Conservation (phyloP, 1,140 invertebrate genomes). For the Philotrypesis tridentata region DNA sequence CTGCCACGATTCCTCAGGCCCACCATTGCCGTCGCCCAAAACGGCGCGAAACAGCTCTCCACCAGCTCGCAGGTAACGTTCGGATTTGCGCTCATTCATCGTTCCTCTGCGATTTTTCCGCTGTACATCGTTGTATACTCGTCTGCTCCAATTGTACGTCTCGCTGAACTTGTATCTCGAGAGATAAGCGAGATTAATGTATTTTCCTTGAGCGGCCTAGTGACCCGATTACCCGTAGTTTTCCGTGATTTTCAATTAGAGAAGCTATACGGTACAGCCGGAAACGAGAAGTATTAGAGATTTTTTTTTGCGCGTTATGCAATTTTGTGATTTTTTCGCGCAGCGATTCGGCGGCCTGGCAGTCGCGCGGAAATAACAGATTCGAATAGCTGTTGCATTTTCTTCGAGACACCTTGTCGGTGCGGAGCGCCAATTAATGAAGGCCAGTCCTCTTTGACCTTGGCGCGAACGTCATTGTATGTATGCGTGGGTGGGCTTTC, state of each 20-base stretch:
- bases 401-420: background rate
- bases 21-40: slow-evolving; percentile 58
- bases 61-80: slow-evolving; percentile 64
- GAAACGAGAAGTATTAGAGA: too few relatives aligned
- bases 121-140: too few relatives aligned
- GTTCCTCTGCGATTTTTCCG: too few relatives aligned
- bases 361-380: too few relatives aligned
- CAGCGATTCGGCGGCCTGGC: background rate
- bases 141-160: background rate
- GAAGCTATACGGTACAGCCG: too few relatives aligned
- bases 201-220: too few relatives aligned
- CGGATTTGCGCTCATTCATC: background rate
- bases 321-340: background rate
- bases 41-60: slow-evolving; percentile 65
- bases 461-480: background rate
- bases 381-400: background rate
- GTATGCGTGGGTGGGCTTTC: background rate
- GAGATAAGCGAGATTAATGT: too few relatives aligned
- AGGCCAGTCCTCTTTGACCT: background rate
- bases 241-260: background rate
- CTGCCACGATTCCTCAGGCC: slow-evolving; percentile 65
- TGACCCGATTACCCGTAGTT: background rate
- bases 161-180: too few relatives aligned
- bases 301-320: too few relatives aligned
- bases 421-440: background rate